phyloP scores from a whole-genome alignment of 2,888 invertebrate genomes.

The Heliconius hortense region DNA sequence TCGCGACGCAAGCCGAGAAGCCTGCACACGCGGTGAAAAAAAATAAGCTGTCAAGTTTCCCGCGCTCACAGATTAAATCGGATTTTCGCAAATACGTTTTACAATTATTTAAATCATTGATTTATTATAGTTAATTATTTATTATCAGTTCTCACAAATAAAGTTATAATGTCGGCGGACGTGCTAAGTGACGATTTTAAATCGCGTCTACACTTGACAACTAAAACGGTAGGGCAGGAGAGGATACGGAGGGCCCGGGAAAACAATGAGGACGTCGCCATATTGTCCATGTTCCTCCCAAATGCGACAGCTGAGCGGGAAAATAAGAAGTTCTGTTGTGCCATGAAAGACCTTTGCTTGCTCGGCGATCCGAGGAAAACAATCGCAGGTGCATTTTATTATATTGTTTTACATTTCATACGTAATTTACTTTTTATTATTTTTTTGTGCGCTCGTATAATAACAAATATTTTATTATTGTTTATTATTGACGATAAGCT shows the following conservation, averaged over 20 bases:
- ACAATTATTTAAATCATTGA: neutral
- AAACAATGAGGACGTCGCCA: slow-evolving; percentile 93
- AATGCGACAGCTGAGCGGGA: slow-evolving; percentile 83
- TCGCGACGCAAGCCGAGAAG: slow-evolving; percentile 71
- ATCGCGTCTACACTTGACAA: slow-evolving; percentile 86
- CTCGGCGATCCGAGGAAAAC: slow-evolving; percentile 89
- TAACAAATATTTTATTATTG: neutral
- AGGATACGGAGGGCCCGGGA: slow-evolving; percentile 90
- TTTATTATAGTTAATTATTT: slow-evolving; percentile 1
- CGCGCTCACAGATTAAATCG: slow-evolving; percentile 40
- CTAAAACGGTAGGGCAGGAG: slow-evolving; percentile 92
- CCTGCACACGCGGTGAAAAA: slow-evolving; percentile 59
- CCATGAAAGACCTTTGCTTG: slow-evolving; percentile 87
- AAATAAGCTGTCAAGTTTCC: slow-evolving; percentile 45
- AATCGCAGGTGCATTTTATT: slow-evolving; percentile 85
- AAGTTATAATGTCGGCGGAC: slow-evolving; percentile 85
- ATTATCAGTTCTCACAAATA: slow-evolving; percentile 8
- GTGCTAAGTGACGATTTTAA: slow-evolving; percentile 90
- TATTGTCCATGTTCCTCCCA: slow-evolving; percentile 92
- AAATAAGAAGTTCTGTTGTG: slow-evolving; percentile 90
- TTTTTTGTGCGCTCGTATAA: neutral
- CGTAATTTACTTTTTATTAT: neutral
- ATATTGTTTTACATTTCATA: slow-evolving; percentile 4
- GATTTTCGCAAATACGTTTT: neutral
- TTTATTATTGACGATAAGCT: neutral